These are phyloP conservation scores for Scyliorhinus canicula DNA, from an alignment of 2,797 vertebrate species.

Conservation along the genomic window DNA sequence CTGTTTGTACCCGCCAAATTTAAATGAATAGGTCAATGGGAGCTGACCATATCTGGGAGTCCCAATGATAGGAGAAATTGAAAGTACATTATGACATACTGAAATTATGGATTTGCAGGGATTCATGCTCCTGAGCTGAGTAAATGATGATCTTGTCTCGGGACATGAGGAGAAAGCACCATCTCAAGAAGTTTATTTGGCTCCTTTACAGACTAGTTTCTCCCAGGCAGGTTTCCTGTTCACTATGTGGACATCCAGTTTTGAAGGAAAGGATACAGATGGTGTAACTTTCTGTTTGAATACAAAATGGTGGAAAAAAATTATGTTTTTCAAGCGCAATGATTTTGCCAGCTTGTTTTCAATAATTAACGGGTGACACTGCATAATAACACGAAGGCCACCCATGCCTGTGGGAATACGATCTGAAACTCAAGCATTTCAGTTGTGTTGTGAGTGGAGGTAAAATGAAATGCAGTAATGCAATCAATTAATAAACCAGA, in stretches of 20 bases:
- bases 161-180: not conserved
- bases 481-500: not conserved
- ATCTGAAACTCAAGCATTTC: not conserved
- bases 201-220: not conserved
- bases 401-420: not conserved
- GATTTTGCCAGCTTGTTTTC: constrained; percentile 20
- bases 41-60: not conserved
- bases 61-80: not conserved
- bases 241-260: not conserved
- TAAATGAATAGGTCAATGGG: not conserved
- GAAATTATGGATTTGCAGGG: not conserved
- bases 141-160: not conserved
- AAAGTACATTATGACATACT: not conserved
- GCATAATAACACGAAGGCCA: not conserved
- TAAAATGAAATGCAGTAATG: not conserved
- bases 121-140: not conserved
- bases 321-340: not conserved
- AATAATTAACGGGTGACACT: not conserved
- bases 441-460: not conserved
- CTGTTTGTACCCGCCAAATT: not conserved
- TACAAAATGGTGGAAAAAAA: not conserved
- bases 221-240: not conserved
- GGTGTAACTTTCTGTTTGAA: constrained; percentile 6
- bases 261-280: not conserved
- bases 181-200: too few relatives aligned